Percentiles rank a stretch among this genome's conserved stretches.
Conservation (phyloP, 2,113 vertebrate genomes). For the Falco punctatus region DNA sequence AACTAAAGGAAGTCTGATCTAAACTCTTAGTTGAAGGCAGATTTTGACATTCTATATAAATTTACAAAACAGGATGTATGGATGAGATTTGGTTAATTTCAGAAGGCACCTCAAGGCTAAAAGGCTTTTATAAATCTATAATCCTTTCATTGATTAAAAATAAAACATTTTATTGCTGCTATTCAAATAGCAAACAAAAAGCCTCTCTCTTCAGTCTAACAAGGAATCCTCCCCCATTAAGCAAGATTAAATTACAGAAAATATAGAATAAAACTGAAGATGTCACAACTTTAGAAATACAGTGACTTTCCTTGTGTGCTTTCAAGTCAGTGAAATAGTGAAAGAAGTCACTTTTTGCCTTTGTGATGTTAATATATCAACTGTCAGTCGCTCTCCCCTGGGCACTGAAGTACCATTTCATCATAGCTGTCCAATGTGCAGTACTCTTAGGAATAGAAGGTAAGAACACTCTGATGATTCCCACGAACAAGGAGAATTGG, state of each 20-base stretch:
- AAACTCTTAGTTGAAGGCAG: slow-evolving; percentile 76
- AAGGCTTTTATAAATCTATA: slow-evolving; percentile 90
- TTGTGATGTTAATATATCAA: slow-evolving; percentile 61
- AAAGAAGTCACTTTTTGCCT: slow-evolving; percentile 79
- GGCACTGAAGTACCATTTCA: slow-evolving; percentile 75
- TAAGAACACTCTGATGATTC: slow-evolving; percentile 99
- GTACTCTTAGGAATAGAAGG: slow-evolving; percentile 92
- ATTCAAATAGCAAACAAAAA: slow-evolving; percentile 86
- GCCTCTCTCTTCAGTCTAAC: slow-evolving; percentile 73
- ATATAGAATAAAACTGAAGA: slow-evolving; percentile 74
- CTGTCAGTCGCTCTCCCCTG: slow-evolving; percentile 62
- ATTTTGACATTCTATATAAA: slow-evolving; percentile 83
- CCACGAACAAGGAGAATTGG: slow-evolving; percentile 94
- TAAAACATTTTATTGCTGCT: slow-evolving; percentile 91
- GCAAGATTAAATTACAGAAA: slow-evolving; percentile 75
- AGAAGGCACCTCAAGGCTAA: slow-evolving; percentile 98
- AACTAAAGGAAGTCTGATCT: slow-evolving; percentile 76
- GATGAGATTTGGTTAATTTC: slow-evolving; percentile 87
- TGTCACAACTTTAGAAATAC: slow-evolving; percentile 71
- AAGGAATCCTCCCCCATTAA: slow-evolving; percentile 74
- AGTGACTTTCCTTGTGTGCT: slow-evolving; percentile 81
- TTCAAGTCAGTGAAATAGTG: slow-evolving; percentile 79
- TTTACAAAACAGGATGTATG: slow-evolving; percentile 79
- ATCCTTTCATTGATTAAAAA: slow-evolving; percentile 82
- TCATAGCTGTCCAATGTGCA: slow-evolving; percentile 3